Evolutionary conservation across 2,888 invertebrate genomes (phyloP).

Genomic region (Drosophila crucigera): DNA sequence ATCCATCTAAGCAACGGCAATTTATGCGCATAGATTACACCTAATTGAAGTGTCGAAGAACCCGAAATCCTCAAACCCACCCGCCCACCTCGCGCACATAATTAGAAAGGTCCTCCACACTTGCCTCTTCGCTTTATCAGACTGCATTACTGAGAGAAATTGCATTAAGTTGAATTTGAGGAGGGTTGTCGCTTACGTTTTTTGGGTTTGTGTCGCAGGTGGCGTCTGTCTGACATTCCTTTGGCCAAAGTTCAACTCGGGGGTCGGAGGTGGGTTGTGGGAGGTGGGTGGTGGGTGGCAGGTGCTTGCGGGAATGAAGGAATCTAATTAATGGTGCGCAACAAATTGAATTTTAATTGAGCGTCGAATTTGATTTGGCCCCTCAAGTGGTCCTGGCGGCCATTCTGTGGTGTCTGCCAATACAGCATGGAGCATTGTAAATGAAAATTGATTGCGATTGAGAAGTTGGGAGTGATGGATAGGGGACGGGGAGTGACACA

Average conservation of each 20-base stretch:
- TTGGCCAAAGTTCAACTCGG: constrained; percentile 26
- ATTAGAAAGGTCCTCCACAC: constrained; percentile 53
- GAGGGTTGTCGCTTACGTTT: constrained; percentile 5
- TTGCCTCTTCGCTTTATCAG: background rate
- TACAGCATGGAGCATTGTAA: background rate
- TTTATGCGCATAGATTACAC: constrained; percentile 78
- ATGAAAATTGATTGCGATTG: background rate
- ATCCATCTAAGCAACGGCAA: constrained; percentile 45
- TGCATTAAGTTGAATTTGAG: constrained; percentile 51
- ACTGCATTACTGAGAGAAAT: constrained; percentile 56
- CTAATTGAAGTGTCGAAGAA: constrained; percentile 65
- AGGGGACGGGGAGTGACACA: constrained; percentile 1
- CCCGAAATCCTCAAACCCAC: constrained; percentile 24
- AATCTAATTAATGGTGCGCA: constrained; percentile 79
- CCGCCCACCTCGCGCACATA: constrained; percentile 43
- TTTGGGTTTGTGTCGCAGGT: constrained; percentile 42
- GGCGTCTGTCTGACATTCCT: constrained; percentile 45
- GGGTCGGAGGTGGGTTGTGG: too few species aligned
- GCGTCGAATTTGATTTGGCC: constrained; percentile 77
- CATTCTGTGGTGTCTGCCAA: constrained; percentile 26
- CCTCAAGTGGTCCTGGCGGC: constrained; percentile 34
- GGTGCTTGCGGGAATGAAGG: constrained; percentile 5
- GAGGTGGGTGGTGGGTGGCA: background rate
- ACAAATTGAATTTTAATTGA: constrained; percentile 79
- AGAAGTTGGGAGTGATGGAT: background rate